A percentile compares a stretch with the other conserved stretches of the same genome.
These are phyloP conservation scores for Heterodera filipjevi DNA, from an alignment of 2,888 invertebrate genomes.

Conservation along the genomic window DNA sequence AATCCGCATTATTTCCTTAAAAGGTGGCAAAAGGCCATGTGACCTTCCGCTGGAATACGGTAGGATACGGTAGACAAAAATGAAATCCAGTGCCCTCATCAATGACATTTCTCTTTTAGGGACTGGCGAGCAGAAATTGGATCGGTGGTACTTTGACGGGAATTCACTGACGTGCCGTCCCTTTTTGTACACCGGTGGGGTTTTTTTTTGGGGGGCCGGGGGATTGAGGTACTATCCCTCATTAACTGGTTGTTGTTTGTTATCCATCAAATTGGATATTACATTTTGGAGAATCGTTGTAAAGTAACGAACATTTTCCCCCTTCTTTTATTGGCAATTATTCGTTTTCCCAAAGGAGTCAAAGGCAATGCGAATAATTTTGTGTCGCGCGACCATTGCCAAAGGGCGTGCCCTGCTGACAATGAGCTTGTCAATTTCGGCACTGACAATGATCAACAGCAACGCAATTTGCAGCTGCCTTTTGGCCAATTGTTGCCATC, in stretches of 20 bases:
- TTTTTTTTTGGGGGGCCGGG: no score
- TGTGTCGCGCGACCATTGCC: slow-evolving; percentile 53
- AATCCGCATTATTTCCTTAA: slow-evolving; percentile 29
- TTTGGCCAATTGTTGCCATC: background rate
- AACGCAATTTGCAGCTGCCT: background rate
- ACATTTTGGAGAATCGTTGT: no score
- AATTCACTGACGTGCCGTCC: slow-evolving; percentile 37
- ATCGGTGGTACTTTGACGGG: slow-evolving; percentile 60
- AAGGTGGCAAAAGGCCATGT: slow-evolving; percentile 49
- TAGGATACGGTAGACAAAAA: background rate
- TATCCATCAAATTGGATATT: no score
- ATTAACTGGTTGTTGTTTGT: no score
- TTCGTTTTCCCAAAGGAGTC: slow-evolving; percentile 46
- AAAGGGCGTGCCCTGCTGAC: slow-evolving; percentile 53
- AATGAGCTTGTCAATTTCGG: slow-evolving; percentile 1
- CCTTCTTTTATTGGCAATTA: slow-evolving; percentile 9
- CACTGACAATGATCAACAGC: slow-evolving; percentile 22
- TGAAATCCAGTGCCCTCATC: background rate
- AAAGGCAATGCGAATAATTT: slow-evolving; percentile 63
- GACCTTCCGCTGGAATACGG: slow-evolving; percentile 47
- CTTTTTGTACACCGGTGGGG: slow-evolving; percentile 32
- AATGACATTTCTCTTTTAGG: slow-evolving; percentile 40
- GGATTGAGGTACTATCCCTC: no score
- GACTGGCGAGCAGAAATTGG: slow-evolving; percentile 53
- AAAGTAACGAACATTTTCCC: no score